Percentiles rank a stretch among this genome's conserved stretches.
Evolutionary conservation across 2,797 vertebrate genomes (phyloP).

Genomic region (Clarias laeviceps): DNA sequence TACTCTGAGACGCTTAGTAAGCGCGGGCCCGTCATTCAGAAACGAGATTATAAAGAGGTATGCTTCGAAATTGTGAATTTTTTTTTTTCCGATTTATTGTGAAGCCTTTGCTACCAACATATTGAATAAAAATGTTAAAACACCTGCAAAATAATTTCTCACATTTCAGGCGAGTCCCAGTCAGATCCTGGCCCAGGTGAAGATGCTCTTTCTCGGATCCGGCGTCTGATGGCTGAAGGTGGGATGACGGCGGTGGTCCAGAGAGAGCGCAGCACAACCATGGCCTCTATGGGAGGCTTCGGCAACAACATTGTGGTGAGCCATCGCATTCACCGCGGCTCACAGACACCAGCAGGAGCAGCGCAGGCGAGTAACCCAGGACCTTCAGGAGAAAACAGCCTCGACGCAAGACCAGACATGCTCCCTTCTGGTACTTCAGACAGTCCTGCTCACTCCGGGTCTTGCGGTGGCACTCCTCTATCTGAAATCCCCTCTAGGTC

Average conservation of each 20-base stretch:
- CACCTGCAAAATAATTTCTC: neutral
- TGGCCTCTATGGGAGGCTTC: slow-evolving; percentile 98
- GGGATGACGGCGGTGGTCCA: slow-evolving; percentile 98
- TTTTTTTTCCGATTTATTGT: too few relatives aligned
- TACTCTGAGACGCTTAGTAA: too few relatives aligned
- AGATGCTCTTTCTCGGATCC: slow-evolving; percentile 91
- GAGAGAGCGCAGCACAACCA: slow-evolving; percentile 97
- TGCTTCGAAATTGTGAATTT: too few relatives aligned
- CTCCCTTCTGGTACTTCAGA: slow-evolving; percentile 33
- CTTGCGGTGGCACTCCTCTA: slow-evolving; percentile 22
- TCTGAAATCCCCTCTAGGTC: slow-evolving; percentile 44
- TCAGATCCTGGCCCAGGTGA: slow-evolving; percentile 79
- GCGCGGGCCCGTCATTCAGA: too few relatives aligned
- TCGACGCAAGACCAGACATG: slow-evolving; percentile 11
- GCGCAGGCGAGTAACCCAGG: slow-evolving; percentile 57
- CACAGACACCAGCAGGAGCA: slow-evolving; percentile 86
- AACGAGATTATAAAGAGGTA: too few relatives aligned
- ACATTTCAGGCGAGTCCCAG: slow-evolving; percentile 63
- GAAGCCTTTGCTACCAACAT: too few relatives aligned
- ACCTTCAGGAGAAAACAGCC: slow-evolving; percentile 19
- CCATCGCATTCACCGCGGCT: slow-evolving; percentile 95
- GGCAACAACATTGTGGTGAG: slow-evolving; percentile 99
- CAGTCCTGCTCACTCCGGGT: slow-evolving; percentile 51
- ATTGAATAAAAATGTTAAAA: neutral
- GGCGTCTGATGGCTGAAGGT: slow-evolving; percentile 94